Evolutionary conservation across 2,797 vertebrate genomes (phyloP), one percentile per base, ranked within the genome.

Genomic region (Lutra lutra): DNA sequence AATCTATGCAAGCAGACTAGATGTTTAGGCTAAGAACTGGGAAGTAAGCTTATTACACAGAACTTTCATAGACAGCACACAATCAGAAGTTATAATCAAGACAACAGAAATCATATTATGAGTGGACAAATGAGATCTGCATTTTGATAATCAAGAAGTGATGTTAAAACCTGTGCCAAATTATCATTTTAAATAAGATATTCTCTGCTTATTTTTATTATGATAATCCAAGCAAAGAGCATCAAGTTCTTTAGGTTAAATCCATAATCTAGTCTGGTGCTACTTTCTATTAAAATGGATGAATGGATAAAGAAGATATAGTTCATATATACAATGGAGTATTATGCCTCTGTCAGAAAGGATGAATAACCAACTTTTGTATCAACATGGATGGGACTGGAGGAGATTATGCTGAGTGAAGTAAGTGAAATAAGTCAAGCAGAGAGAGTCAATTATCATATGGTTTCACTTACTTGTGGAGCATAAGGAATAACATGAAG

Each of bases 81-180:
- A 84, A 91, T 87, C 29, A 82, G 48, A 97, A 87, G 8, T 70
- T 78, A 91, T 9, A 89, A 90, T 84, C 85, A 93, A 96, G 43
- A 32, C 23, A 92, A 93, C 2, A 87, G 77, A 94, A 95, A 89
- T 82, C n/a, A 46, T 12, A 79, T 66, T 21, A 93, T 75, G 43
- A 94, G 91, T 13, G 43, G 27, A 91, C 8, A 92, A 86, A 92
- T 75, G 68, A 95, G 43, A 56, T 43, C 73, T 95, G 14, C 64
- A 86, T 86, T 84, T 21, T 95, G 86, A 60, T 87, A 94, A 88
- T 78, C 46, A 95, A 94, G 35, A 89, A 70, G 27, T 54, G 7
- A 95, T 25, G 38, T 77, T 66, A 82, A 51, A 91, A 82, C 27
- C 46, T 92, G 6, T 77, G 62, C 40, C 25, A 77, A 80, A 89